Evolutionary conservation across 2,888 invertebrate species (phyloP), one percentile per base, ranked within the genome.

Genomic region (Eupsilia transversa): DNA sequence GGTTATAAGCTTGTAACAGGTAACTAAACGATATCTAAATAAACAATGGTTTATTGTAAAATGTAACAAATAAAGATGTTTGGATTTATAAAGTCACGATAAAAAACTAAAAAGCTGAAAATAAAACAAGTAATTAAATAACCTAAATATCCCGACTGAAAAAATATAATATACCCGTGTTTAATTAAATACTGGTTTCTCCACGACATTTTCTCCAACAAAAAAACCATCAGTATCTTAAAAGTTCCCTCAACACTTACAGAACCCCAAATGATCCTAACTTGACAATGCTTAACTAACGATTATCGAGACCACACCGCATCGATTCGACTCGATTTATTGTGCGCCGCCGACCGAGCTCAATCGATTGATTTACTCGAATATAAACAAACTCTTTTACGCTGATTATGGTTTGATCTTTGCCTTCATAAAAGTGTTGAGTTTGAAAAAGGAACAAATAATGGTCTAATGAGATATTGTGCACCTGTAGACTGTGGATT

Each of bases 321-420:
- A 85, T 83, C 83, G 72, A 80, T 74, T 82, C 80, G 85, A 74
- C 73, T 82, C 77, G 87, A 84, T 80, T 84, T 71, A 80, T 72
- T 82, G 82, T 77, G 49, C n/a, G 33, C 65, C 68, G 79, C 52
- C 63, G 75, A 70, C 30, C 70, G 64, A 71, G 79, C 49, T 87
- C 85, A 88, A 89, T 90, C 90, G 86, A 90, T 90, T 90, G 89
- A 92, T 92, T 91, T 89, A 81, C 78, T 80, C 56, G 81, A 81
- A n/a, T 63, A 91, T 89, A 89, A 82, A 85, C 86, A 73, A 80
- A 84, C 80, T 85, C 77, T 77, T 80, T 82, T 71, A 75, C 82
- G 75, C 73, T 77, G 70, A 70, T 82, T 82, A 79, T 66, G 64
- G 68, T 60, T 56, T 75, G 79, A 80, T 73, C 64, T 49, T 30